These are phyloP conservation scores for Anoplopoma fimbria DNA, from an alignment of 2,113 vertebrate species.

Conservation along the genomic window DNA sequence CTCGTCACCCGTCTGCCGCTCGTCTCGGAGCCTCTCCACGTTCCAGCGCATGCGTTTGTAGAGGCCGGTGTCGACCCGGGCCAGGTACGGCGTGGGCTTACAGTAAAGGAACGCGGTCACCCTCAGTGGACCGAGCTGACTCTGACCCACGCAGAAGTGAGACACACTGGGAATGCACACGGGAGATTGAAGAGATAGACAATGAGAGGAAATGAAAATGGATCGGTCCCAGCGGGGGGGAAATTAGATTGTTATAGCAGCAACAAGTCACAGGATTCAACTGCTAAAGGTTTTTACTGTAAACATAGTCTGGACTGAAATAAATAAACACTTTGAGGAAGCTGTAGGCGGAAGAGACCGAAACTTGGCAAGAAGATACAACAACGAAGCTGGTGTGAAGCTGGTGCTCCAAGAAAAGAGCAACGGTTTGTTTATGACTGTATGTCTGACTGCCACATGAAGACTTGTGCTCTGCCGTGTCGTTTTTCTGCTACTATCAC, in stretches of 20 bases:
- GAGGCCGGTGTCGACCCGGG: conserved; percentile 70
- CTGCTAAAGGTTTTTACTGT: background rate
- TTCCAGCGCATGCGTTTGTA: conserved; percentile 93
- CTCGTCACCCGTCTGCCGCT: conserved; percentile 1
- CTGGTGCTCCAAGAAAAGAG: background rate
- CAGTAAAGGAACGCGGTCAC: conserved; percentile 86
- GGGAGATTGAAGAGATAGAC: background rate
- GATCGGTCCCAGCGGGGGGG: too few relatives aligned
- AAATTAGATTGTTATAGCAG: background rate
- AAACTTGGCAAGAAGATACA: background rate
- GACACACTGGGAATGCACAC: conserved; percentile 78
- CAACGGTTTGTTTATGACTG: too few relatives aligned
- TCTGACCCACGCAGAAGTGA: conserved; percentile 86
- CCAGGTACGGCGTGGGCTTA: conserved; percentile 79
- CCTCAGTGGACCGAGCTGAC: conserved; percentile 74
- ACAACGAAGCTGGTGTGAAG: background rate
- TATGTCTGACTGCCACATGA: background rate
- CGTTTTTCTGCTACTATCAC: background rate
- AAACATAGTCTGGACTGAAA: background rate
- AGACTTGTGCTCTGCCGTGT: background rate
- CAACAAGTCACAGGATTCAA: background rate
- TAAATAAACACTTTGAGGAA: background rate
- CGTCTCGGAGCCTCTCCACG: conserved; percentile 70
- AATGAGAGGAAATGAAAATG: too few relatives aligned
- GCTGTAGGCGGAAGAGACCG: too few relatives aligned